Base-by-base conservation (phyloP, 2,888 invertebrate species). In the Orthosia gothica region DNA sequence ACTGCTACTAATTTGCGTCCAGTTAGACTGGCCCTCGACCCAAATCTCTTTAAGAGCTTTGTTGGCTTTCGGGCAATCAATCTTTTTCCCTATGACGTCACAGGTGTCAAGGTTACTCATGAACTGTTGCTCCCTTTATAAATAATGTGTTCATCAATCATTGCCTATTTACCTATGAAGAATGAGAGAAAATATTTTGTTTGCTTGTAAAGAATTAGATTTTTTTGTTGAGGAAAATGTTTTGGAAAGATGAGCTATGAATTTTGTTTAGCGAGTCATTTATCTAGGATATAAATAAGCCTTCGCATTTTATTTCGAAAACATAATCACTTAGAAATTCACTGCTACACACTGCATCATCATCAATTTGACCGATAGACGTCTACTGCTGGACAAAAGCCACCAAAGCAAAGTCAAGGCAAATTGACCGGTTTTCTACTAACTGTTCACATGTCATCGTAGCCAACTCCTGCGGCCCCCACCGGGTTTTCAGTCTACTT, bases 31-130 rank as follows among this genome's bases (percentile, higher is more conserved):
- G 4, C 26, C 26, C 26, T 26, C 26, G 26, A 3, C 26, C 26
- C 1, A 26, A 26, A 26, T 3, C 74, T 86, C 81, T 86, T 87
- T 80, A 68, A 74, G 65, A 84, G 70, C 70, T 77, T 87, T 83
- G 84, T 85, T 83, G 81, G 87, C 79, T 86, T 84, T 63, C 26
- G 2, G 58, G 75, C 80, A 70, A 93, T 93, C 93, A 91, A 93
- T 93, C 93, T 91, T 79, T 62, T 76, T 86, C 76, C 87, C 87
- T 88, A 85, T 88, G 89, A 89, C 91, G 90, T 91, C 92, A 91
- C 91, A 91, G 90, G 89, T 89, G 89, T 88, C 92, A 92, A 92
- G 93, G 92, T 92, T 91, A 91, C 91, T 89, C 59, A 71, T 75
- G 55, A 79, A 82, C 81, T 82, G 81, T 82, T 82, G 79, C 83